A percentile compares a stretch with the other conserved stretches of the same genome.
Conservation (phyloP, 1,140 invertebrate species). For the Drosophila saltans region DNA sequence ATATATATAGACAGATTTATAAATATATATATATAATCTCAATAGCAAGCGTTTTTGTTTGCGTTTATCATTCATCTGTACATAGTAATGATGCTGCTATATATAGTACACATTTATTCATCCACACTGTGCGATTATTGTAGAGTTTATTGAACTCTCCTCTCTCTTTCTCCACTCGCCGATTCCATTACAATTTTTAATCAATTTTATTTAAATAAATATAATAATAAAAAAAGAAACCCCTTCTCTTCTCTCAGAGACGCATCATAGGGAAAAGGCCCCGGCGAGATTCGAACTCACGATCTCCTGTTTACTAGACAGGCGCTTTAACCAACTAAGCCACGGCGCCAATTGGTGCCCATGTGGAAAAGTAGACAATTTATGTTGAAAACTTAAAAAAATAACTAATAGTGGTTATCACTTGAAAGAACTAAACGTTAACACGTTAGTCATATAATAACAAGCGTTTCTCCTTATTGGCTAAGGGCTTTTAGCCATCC, state of each 20-base stretch:
- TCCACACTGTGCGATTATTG: neutral
- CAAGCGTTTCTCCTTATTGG: too few species aligned
- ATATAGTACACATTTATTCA: neutral
- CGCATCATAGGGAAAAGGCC: slow-evolving; percentile 65
- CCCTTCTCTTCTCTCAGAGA: too few species aligned
- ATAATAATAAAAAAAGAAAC: neutral
- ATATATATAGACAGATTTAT: neutral
- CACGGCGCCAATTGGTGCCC: slow-evolving; percentile 83
- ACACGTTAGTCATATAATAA: too few species aligned
- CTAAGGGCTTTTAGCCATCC: too few species aligned
- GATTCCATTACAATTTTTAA: slow-evolving; percentile 11
- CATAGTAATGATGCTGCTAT: neutral
- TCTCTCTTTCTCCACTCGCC: neutral
- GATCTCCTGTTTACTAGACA: slow-evolving; percentile 87
- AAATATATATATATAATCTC: neutral
- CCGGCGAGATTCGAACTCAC: slow-evolving; percentile 86
- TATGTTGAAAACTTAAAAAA: neutral
- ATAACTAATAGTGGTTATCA: too few species aligned
- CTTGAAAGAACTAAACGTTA: too few species aligned
- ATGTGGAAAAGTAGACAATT: slow-evolving; percentile 5
- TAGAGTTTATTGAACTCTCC: neutral
- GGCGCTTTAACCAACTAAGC: slow-evolving; percentile 87
- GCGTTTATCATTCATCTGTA: neutral
- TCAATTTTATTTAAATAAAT: neutral
- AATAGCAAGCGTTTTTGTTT: slow-evolving; percentile 1